These are phyloP conservation scores for Zele albiditarsus DNA, from an alignment of 2,888 invertebrate genomes.

Conservation along the genomic window DNA sequence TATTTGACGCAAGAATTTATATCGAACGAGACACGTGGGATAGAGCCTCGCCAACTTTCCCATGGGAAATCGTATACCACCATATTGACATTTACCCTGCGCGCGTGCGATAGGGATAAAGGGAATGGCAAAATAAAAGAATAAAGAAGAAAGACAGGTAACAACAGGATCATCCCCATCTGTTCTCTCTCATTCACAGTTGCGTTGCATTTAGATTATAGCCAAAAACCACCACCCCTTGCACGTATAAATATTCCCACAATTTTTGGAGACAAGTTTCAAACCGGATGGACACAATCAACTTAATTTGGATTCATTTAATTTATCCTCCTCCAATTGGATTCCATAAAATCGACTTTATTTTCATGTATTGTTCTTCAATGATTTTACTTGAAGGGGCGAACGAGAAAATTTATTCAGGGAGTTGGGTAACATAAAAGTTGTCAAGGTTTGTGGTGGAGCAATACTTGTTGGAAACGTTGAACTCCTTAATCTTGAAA, in stretches of 20 bases:
- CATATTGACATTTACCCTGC: slow-evolving; percentile 52
- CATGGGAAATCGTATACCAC: slow-evolving; percentile 66
- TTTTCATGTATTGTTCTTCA: too few relatives aligned
- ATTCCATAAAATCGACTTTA: too few relatives aligned
- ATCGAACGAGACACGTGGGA: slow-evolving; percentile 57
- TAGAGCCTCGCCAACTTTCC: slow-evolving; percentile 63
- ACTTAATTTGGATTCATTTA: background rate
- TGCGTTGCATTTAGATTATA: slow-evolving; percentile 13
- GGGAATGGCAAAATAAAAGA: background rate
- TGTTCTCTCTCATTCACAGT: slow-evolving; percentile 46
- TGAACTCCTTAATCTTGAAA: too few relatives aligned
- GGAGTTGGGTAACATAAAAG: too few relatives aligned
- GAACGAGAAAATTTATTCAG: too few relatives aligned
- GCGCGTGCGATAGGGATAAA: slow-evolving; percentile 28
- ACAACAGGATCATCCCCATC: slow-evolving; percentile 60
- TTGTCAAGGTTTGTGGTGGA: too few relatives aligned
- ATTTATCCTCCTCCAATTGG: background rate
- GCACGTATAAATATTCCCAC: slow-evolving; percentile 13
- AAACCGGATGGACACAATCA: background rate
- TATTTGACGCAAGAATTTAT: slow-evolving; percentile 35
- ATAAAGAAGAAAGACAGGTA: slow-evolving; percentile 43
- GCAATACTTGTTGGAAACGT: too few relatives aligned
- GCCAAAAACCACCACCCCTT: slow-evolving; percentile 22
- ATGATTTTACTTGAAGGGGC: too few relatives aligned
- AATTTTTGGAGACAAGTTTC: slow-evolving; percentile 8